A percentile compares a stretch with the other conserved stretches of the same genome.
phyloP scores from a whole-genome alignment of 2,113 vertebrate genomes.

The Felis chaus region DNA sequence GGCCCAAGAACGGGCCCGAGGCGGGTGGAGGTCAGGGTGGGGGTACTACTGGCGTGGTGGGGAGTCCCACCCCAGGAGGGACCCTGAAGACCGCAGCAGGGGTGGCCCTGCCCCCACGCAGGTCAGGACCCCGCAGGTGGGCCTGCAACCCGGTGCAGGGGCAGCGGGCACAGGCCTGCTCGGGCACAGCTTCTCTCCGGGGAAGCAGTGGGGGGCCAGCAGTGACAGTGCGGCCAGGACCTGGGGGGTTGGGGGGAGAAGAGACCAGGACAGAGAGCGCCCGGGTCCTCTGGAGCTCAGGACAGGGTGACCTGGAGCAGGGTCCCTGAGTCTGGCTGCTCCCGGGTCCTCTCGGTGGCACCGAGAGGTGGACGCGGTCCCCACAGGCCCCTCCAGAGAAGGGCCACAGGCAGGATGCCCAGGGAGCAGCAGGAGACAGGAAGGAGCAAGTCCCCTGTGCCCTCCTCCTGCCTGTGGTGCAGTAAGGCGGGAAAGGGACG shows the following conservation, averaged over 20 bases:
- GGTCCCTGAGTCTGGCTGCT: not conserved
- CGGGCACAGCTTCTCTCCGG: not conserved
- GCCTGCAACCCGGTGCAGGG: not conserved
- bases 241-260: too few species aligned
- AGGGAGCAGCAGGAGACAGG: not conserved
- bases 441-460: not conserved
- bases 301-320: not conserved
- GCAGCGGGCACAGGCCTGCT: not conserved
- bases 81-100: not conserved
- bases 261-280: too few species aligned
- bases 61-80: not conserved
- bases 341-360: not conserved
- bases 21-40: too few species aligned
- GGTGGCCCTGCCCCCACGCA: too few species aligned
- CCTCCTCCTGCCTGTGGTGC: not conserved
- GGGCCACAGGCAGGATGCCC: not conserved
- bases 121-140: not conserved
- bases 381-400: not conserved
- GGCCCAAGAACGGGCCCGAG: too few species aligned
- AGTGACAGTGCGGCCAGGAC: too few species aligned
- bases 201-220: not conserved
- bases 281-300: not conserved
- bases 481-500: not conserved
- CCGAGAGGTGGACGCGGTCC: not conserved
- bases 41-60: accelerated